Evolutionary conservation across 2,888 invertebrate species (phyloP), one percentile per base, ranked within the genome.

Genomic region (Ormyrus thymus): DNA sequence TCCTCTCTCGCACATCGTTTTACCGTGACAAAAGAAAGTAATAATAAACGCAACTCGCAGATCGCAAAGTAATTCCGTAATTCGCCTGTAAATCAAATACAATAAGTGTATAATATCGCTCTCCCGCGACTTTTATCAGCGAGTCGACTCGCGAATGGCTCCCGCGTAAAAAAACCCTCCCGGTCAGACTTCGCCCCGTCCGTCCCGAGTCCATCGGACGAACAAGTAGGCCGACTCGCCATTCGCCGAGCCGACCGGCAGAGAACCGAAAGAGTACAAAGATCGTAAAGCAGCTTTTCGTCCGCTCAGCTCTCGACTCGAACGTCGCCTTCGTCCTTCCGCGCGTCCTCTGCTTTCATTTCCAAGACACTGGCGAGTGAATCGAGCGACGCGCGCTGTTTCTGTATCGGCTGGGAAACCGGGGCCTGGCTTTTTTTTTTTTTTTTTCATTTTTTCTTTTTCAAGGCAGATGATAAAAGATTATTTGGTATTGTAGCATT

Each of bases 321-420:
- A 50, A 9, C 65, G 15, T 29, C 43, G 5, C 59, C 50, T 77
- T 15, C 7, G 15, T n/a, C 46, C 13, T 56, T 51, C 11, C 51
- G 61, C 68, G 59, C 53, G 13, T 62, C 45, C 10, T 76, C 71
- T 46, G 50, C 85, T 84, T 83, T 84, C 85, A 84, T 84, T 86
- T 86, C 86, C 84, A 87, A 86, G 84, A 86, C 84, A 85, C 88
- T 86, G 87, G 86, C 88, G 86, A 85, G 86, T 76, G 76, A 81
- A 76, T 70, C 76, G 64, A 48, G 73, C 65, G 53, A 73, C 62
- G 69, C 45, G n/a, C 56, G 56, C 56, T 53, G 11, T 15, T 70
- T 13, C 61, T 29, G 15, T 13, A 55, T 43, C 8, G 9, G 9
- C 7, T 50, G n/a, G 10, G 9, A 62, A 53, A 15, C 29, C 7